phyloP scores from a whole-genome alignment of 2,113 vertebrate species.

The Mastomys coucha region DNA sequence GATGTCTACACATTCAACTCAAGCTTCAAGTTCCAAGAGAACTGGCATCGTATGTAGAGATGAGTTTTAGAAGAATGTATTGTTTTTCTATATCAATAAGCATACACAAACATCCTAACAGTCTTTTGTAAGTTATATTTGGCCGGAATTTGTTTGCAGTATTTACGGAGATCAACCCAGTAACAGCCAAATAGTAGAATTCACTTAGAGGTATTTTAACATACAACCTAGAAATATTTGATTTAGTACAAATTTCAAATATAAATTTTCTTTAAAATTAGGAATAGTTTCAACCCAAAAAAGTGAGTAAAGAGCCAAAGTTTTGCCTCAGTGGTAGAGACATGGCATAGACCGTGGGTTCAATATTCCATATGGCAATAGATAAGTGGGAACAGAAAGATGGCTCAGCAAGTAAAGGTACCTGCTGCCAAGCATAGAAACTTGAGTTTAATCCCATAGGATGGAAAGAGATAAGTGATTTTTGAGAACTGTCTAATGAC shows the following conservation, averaged over 20 bases:
- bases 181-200: background rate
- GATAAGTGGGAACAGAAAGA: background rate
- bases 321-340: background rate
- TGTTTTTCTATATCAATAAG: conserved; percentile 59
- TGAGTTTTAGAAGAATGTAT: conserved; percentile 36
- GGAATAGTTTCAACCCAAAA: conserved; percentile 36
- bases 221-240: conserved; percentile 48
- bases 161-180: conserved; percentile 43
- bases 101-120: conserved; percentile 60
- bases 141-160: conserved; percentile 17
- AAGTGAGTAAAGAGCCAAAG: background rate
- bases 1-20: background rate
- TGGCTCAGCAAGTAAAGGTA: background rate
- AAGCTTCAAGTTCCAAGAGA: conserved; percentile 13
- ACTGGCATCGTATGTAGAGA: conserved; percentile 21
- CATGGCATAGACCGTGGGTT: background rate
- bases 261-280: conserved; percentile 60
- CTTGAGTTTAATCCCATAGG: background rate
- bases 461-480: background rate
- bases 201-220: conserved; percentile 13
- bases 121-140: conserved; percentile 60
- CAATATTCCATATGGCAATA: background rate
- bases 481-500: background rate
- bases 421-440: background rate
- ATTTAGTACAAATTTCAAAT: conserved; percentile 22